Evolutionary conservation across 2,113 vertebrate species (phyloP).

Genomic region (Brachyhypopomus gauderio): DNA sequence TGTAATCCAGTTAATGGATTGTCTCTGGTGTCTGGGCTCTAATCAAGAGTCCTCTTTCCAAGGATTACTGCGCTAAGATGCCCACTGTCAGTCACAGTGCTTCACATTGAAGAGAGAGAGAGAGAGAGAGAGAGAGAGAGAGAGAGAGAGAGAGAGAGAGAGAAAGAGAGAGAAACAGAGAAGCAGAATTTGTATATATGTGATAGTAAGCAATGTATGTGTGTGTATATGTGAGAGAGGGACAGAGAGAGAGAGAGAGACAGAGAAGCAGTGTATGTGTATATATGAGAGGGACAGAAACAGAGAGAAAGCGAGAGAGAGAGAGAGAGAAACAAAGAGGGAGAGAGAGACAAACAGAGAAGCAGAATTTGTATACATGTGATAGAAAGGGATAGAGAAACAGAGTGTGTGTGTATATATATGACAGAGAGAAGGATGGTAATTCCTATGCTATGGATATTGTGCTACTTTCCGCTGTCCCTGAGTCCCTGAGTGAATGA

Average conservation of each 20-base stretch:
- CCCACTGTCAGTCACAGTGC: constrained; percentile 47
- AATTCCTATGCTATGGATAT: neutral
- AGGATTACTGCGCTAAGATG: constrained; percentile 74
- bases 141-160: constrained; percentile 13
- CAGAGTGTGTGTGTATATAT: constrained; percentile 3
- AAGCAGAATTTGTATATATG: too few relatives aligned
- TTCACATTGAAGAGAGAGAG: constrained; percentile 42
- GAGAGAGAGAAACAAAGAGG: too few relatives aligned
- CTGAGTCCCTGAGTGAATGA: neutral
- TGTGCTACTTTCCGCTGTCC: neutral
- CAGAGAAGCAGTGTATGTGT: constrained; percentile 24
- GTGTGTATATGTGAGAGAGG: too few relatives aligned
- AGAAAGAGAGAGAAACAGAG: constrained; percentile 30
- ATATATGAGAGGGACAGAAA: too few relatives aligned
- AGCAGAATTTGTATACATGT: neutral
- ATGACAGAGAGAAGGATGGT: constrained; percentile 14
- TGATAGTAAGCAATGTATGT: too few relatives aligned
- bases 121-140: constrained; percentile 34
- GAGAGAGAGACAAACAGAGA: neutral
- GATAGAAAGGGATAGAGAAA: constrained; percentile 26
- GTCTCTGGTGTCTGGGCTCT: constrained; percentile 22
- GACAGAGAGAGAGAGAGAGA: constrained; percentile 38
- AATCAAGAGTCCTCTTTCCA: constrained; percentile 73
- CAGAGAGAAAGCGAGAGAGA: too few relatives aligned
- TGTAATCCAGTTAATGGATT: constrained; percentile 7